Conservation (phyloP, 2,888 invertebrate species). For the Plagodis dolabraria region DNA sequence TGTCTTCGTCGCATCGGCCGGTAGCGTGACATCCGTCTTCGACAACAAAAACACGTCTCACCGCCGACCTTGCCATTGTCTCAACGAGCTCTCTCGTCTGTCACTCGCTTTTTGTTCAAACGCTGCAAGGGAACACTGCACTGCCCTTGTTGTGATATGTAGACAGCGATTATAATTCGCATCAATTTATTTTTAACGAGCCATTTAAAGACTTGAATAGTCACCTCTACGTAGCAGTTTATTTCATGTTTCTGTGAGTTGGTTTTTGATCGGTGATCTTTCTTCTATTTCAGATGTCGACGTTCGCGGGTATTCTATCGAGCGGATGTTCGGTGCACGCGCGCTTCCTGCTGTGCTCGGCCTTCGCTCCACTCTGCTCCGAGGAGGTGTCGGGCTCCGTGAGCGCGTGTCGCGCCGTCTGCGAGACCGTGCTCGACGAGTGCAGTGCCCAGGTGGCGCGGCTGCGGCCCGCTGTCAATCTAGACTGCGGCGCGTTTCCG, state of each 20-base stretch:
- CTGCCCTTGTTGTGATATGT: not conserved
- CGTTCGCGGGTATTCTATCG: conserved; percentile 89
- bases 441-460: conserved; percentile 92
- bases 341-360: conserved; percentile 94
- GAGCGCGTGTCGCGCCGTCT: conserved; percentile 93
- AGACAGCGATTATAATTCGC: conserved; percentile 3
- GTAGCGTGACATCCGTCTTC: conserved; percentile 56
- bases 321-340: conserved; percentile 92
- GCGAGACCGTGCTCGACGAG: conserved; percentile 90
- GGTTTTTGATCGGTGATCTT: not conserved
- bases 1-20: conserved; percentile 12
- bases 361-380: conserved; percentile 96
- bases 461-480: conserved; percentile 41
- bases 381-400: conserved; percentile 93
- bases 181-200: not conserved
- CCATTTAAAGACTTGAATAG: not conserved
- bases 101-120: conserved; percentile 31
- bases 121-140: not conserved
- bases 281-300: conserved; percentile 85
- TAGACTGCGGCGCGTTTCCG: conserved; percentile 92
- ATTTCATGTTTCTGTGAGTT: not conserved
- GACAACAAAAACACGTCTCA: conserved; percentile 57
- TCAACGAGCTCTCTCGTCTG: conserved; percentile 24
- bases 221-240: no score
- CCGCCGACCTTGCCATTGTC: conserved; percentile 66